Conservation (phyloP, 2,888 invertebrate genomes). For the Cataglyphis rosenhaueri region DNA sequence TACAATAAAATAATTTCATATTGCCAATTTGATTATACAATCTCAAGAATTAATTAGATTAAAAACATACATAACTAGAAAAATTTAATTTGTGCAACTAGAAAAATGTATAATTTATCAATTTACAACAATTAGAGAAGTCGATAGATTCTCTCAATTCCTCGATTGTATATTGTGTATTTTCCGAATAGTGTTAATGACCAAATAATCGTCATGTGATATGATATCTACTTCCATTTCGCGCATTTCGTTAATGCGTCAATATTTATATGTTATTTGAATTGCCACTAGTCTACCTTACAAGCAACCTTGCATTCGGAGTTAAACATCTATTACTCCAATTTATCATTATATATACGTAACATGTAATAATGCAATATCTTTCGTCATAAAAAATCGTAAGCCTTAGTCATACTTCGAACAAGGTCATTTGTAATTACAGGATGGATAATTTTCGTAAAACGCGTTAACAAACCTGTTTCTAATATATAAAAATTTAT, state of each 20-base stretch:
- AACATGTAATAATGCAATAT: conserved; percentile 80
- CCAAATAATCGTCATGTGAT: conserved; percentile 60
- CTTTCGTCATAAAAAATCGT: conserved; percentile 79
- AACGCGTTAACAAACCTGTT: conserved; percentile 72
- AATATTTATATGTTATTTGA: conserved; percentile 69
- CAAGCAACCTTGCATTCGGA: conserved; percentile 83
- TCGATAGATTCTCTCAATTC: conserved; percentile 23
- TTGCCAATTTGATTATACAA: conserved; percentile 15
- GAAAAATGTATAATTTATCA: neutral
- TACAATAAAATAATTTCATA: conserved; percentile 10
- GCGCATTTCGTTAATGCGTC: conserved; percentile 60
- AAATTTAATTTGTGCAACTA: conserved; percentile 1
- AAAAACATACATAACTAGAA: neutral
- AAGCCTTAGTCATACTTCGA: conserved; percentile 77
- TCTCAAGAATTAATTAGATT: conserved; percentile 1
- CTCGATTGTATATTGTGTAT: conserved; percentile 6
- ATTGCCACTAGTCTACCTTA: conserved; percentile 74
- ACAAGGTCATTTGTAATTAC: conserved; percentile 77
- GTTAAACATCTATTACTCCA: conserved; percentile 77
- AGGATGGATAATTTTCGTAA: conserved; percentile 71
- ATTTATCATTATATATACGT: conserved; percentile 74
- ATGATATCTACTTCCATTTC: conserved; percentile 61
- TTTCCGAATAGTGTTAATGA: conserved; percentile 48
- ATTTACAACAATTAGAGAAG: conserved; percentile 10
- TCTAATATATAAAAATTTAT: conserved; percentile 57